Conservation (phyloP, 2,888 invertebrate genomes). For the Monochamus alternatus region DNA sequence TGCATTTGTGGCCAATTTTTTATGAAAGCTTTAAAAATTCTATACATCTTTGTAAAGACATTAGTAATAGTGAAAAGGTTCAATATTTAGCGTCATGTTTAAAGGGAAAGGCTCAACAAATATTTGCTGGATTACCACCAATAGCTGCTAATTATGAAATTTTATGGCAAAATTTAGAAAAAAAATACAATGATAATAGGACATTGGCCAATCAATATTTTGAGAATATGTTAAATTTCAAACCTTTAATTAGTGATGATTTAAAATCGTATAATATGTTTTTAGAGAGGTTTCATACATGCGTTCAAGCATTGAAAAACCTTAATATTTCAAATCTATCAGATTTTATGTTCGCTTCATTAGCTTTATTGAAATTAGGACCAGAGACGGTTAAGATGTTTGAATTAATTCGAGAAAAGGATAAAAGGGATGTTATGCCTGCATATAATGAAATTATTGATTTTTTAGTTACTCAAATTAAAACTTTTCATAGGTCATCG, state of each 20-base stretch:
- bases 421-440: constrained; percentile 1
- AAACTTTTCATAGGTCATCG: background rate
- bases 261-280: constrained; percentile 5
- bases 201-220: constrained; percentile 1
- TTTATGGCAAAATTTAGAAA: background rate
- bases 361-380: background rate
- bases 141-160: background rate
- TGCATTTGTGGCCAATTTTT: constrained; percentile 13
- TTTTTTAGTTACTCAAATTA: constrained; percentile 7
- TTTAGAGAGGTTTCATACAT: background rate
- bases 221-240: constrained; percentile 16
- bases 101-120: constrained; percentile 8
- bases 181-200: constrained; percentile 11
- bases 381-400: background rate
- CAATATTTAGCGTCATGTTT: constrained; percentile 21
- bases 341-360: constrained; percentile 7
- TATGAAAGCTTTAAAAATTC: constrained; percentile 15
- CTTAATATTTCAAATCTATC: background rate
- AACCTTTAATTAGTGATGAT: constrained; percentile 2
- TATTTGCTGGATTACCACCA: background rate
- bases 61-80: constrained; percentile 9
- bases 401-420: constrained; percentile 8
- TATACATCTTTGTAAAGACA: constrained; percentile 1
- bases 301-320: background rate
- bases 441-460: constrained; percentile 6